Conservation (phyloP, 2,888 invertebrate species). For the Drosophila prostipennis region DNA sequence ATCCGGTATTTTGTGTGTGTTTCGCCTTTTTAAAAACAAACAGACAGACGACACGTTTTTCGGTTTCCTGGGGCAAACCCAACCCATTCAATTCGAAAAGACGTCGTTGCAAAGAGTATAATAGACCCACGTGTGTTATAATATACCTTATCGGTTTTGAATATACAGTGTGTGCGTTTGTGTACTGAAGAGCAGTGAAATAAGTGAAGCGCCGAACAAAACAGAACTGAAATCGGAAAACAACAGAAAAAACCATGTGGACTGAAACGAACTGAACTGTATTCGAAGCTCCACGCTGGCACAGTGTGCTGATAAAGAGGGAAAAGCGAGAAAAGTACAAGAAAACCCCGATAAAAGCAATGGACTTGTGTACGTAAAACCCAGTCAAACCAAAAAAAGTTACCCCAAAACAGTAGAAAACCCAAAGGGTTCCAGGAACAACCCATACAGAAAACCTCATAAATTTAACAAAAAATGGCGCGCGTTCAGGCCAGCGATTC, state of each 20-base stretch:
- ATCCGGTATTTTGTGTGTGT: conserved; percentile 2
- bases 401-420: neutral
- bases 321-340: conserved; percentile 1
- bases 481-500: conserved; percentile 83
- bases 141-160: conserved; percentile 19
- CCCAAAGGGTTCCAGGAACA: too few species aligned
- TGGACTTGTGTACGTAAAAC: conserved; percentile 12
- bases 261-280: conserved; percentile 46
- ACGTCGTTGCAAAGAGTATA: conserved; percentile 5
- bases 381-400: neutral
- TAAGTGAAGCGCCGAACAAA: conserved; percentile 19
- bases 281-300: conserved; percentile 72
- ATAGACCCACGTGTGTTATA: conserved; percentile 50
- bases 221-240: conserved; percentile 9
- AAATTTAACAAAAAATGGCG: conserved; percentile 71
- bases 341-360: conserved; percentile 17
- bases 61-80: neutral
- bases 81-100: neutral
- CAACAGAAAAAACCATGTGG: conserved; percentile 58
- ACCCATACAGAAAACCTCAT: neutral
- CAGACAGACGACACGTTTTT: conserved; percentile 8
- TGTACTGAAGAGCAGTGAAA: conserved; percentile 17
- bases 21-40: neutral
- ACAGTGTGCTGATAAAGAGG: conserved; percentile 52
- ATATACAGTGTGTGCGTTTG: conserved; percentile 15